phyloP scores from a whole-genome alignment of 1,140 invertebrate genomes.

The Bradysia coprophila region DNA sequence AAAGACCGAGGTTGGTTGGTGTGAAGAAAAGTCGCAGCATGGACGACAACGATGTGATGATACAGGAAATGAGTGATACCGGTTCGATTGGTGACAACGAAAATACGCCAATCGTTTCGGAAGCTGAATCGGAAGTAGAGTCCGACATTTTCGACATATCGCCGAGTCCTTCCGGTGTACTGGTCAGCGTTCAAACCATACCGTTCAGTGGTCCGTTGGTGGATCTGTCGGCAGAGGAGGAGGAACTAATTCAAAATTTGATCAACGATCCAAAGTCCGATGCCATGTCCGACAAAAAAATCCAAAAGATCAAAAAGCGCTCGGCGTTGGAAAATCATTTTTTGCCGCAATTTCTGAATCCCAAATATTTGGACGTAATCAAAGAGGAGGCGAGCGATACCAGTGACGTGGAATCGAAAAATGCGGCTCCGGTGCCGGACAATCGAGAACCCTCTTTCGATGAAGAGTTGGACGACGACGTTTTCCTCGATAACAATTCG shows the following conservation, averaged over 20 bases:
- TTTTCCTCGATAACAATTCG: slow-evolving; percentile 1
- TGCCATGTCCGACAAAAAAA: slow-evolving; percentile 8
- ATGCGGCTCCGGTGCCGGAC: too few relatives aligned
- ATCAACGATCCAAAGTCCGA: not conserved
- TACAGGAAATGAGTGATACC: slow-evolving; percentile 17
- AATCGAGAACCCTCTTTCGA: too few relatives aligned
- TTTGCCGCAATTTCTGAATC: slow-evolving; percentile 29
- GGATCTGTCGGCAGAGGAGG: not conserved
- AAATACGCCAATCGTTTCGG: slow-evolving; percentile 18
- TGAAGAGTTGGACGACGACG: not conserved
- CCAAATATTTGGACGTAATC: slow-evolving; percentile 37
- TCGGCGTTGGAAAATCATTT: slow-evolving; percentile 30
- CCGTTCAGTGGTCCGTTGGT: not conserved
- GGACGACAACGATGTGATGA: slow-evolving; percentile 17
- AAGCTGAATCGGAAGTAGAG: slow-evolving; percentile 26
- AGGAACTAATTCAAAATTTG: not conserved
- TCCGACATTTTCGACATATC: slow-evolving; percentile 7
- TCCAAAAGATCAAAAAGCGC: slow-evolving; percentile 24
- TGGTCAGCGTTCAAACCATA: not conserved
- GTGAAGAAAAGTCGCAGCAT: slow-evolving; percentile 17
- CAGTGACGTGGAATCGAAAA: slow-evolving; percentile 18
- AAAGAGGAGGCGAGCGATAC: slow-evolving; percentile 36
- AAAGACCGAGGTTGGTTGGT: slow-evolving; percentile 1
- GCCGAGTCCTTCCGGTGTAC: not conserved
- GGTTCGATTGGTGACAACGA: slow-evolving; percentile 3